A percentile compares a stretch with the other conserved stretches of the same genome.
These are phyloP conservation scores for Diorhabda sublineata DNA, from an alignment of 1,140 invertebrate species.

Conservation along the genomic window DNA sequence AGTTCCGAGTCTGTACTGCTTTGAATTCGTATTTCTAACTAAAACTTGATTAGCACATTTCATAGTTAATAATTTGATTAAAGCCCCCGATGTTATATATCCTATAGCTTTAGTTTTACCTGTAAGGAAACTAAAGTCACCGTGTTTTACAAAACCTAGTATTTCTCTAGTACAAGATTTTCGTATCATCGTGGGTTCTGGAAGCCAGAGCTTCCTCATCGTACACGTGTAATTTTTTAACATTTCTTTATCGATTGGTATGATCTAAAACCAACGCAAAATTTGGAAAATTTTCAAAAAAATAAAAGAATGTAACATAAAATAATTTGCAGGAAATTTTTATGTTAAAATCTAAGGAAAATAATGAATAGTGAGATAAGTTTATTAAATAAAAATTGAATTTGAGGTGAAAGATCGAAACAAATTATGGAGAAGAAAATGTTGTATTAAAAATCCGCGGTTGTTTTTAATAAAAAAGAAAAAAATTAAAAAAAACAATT, in stretches of 20 bases:
- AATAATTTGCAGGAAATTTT: no score
- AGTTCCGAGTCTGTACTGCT: slow-evolving; percentile 36
- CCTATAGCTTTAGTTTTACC: slow-evolving; percentile 62
- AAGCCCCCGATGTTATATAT: slow-evolving; percentile 58
- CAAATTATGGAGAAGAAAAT: no score
- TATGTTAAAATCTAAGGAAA: slow-evolving; percentile 1
- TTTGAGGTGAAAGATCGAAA: no score
- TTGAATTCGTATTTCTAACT: slow-evolving; percentile 38
- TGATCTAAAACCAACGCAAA: slow-evolving; percentile 38
- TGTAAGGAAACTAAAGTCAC: slow-evolving; percentile 65
- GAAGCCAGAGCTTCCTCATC: slow-evolving; percentile 68
- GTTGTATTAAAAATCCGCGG: no score
- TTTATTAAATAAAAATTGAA: no score
- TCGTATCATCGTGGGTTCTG: slow-evolving; percentile 56
- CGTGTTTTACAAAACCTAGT: slow-evolving; percentile 69
- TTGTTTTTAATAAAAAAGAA: no score
- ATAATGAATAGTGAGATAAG: no score
- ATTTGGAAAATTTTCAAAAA: background rate
- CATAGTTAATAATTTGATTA: slow-evolving; percentile 39
- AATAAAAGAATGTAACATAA: background rate
- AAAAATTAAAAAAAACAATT: no score
- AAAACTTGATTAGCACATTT: slow-evolving; percentile 36
- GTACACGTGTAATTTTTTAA: slow-evolving; percentile 53
- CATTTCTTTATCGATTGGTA: slow-evolving; percentile 40
- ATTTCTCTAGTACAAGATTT: slow-evolving; percentile 60